Conservation (phyloP, 2,888 invertebrate species). For the Agrotis segetum region DNA sequence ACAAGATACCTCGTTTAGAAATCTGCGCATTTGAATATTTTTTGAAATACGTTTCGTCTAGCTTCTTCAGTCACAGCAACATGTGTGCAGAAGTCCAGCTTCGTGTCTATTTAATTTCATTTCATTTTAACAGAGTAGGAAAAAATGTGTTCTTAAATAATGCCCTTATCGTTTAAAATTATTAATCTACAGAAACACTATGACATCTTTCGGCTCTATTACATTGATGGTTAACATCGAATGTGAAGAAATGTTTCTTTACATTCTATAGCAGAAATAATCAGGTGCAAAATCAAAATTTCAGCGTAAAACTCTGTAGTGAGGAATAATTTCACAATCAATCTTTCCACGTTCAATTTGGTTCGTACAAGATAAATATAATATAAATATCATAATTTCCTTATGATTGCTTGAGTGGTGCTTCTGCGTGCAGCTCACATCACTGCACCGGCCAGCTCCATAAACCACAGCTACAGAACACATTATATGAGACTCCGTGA, state of each 20-base stretch:
- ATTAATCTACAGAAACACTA: neutral
- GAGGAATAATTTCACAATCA: no score
- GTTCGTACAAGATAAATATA: no score
- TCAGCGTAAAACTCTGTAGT: no score
- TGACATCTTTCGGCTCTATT: no score
- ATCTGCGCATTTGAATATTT: constrained; percentile 59
- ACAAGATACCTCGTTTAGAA: constrained; percentile 58
- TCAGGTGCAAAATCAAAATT: neutral
- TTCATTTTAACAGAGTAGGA: no score
- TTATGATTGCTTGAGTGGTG: neutral
- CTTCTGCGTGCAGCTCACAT: constrained; percentile 10
- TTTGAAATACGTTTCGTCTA: constrained; percentile 41
- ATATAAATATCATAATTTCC: no score
- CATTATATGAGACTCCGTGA: constrained; percentile 6
- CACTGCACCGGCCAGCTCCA: neutral
- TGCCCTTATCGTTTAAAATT: no score
- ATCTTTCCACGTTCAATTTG: no score
- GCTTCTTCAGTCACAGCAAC: constrained; percentile 5
- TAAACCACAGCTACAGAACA: constrained; percentile 3
- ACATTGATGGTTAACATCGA: no score
- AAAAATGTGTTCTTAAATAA: no score
- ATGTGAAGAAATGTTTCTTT: neutral
- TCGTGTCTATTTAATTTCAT: neutral
- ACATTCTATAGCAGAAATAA: neutral
- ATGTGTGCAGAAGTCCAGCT: constrained; percentile 38